phyloP scores from a whole-genome alignment of 1,140 invertebrate species.

The Caenorhabditis briggsae region DNA sequence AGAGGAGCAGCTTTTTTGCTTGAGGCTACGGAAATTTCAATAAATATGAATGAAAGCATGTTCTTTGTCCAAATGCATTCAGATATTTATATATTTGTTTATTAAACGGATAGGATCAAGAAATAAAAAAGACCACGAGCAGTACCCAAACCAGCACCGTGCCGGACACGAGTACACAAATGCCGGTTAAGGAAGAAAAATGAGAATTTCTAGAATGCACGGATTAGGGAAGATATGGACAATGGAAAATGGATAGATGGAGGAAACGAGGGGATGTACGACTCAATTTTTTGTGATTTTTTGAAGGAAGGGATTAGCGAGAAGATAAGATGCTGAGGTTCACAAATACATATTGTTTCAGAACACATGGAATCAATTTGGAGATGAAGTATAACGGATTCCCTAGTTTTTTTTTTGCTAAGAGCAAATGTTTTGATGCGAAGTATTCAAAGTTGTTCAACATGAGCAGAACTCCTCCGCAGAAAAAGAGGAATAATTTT shows the following conservation, averaged over 20 bases:
- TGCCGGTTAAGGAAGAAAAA: slow-evolving; percentile 32
- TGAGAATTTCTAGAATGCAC: slow-evolving; percentile 4
- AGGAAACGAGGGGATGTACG: slow-evolving; percentile 20
- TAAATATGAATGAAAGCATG: slow-evolving; percentile 24
- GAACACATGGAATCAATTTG: background rate
- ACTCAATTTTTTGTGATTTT: slow-evolving; percentile 7
- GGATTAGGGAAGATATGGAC: slow-evolving; percentile 2
- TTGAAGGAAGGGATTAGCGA: background rate
- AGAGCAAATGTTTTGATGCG: no score
- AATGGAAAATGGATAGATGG: background rate
- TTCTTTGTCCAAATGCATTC: background rate
- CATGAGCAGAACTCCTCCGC: no score
- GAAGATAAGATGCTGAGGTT: no score
- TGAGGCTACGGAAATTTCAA: slow-evolving; percentile 35
- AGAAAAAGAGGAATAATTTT: no score
- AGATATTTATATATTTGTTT: background rate
- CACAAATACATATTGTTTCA: no score
- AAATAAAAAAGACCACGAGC: background rate
- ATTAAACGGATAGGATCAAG: background rate
- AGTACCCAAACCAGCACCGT: slow-evolving; percentile 5
- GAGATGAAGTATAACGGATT: background rate
- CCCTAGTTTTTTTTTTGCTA: background rate
- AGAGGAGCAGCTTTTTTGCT: slow-evolving; percentile 24
- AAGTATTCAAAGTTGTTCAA: no score
- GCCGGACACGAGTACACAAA: slow-evolving; percentile 4